These are phyloP conservation scores for Ormyrus thymus DNA, from an alignment of 2,888 invertebrate species.

Conservation along the genomic window DNA sequence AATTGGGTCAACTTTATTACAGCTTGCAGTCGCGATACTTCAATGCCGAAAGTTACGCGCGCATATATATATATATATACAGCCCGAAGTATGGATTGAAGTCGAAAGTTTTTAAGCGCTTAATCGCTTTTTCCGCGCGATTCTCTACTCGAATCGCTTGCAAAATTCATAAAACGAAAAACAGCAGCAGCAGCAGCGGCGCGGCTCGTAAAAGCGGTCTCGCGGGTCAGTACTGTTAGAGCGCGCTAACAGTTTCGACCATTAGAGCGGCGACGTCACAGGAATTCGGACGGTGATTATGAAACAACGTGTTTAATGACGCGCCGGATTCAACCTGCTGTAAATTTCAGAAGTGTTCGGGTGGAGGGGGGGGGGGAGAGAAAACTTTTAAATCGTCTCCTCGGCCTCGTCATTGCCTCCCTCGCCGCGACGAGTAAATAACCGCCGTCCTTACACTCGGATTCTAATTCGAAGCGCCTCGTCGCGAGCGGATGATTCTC, in stretches of 20 bases:
- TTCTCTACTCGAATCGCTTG: too few relatives aligned
- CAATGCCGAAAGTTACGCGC: too few relatives aligned
- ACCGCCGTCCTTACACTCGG: slow-evolving; percentile 6
- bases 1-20: too few relatives aligned
- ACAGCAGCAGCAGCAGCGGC: neutral
- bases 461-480: neutral
- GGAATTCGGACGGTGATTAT: slow-evolving; percentile 62
- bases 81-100: too few relatives aligned
- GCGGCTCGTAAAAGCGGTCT: too few relatives aligned
- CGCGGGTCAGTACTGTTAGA: neutral
- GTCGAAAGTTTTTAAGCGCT: too few relatives aligned
- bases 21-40: too few relatives aligned
- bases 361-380: neutral
- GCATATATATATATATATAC: too few relatives aligned
- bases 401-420: slow-evolving; percentile 4
- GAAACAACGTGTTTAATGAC: slow-evolving; percentile 75
- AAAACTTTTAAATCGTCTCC: slow-evolving; percentile 35
- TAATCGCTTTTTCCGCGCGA: too few relatives aligned
- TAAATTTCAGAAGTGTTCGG: slow-evolving; percentile 65
- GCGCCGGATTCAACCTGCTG: slow-evolving; percentile 71
- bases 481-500: too few relatives aligned
- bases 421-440: neutral
- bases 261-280: slow-evolving; percentile 13
- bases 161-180: neutral
- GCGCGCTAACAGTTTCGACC: slow-evolving; percentile 8